A percentile compares a stretch with the other conserved stretches of the same genome.
Evolutionary conservation across 2,888 invertebrate species (phyloP).

Genomic region (Tribolium freemani): DNA sequence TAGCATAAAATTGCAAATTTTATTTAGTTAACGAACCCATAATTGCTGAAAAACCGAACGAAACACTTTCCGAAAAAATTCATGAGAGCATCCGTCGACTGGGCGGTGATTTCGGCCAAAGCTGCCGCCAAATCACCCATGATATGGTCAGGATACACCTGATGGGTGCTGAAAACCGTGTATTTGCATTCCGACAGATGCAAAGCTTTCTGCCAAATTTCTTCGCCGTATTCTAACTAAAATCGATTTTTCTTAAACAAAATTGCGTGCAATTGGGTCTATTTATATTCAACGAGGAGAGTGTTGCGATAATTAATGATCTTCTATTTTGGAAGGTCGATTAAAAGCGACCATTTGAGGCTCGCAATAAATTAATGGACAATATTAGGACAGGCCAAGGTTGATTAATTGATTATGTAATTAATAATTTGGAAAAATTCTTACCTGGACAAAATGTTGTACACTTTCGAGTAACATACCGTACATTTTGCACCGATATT

Average conservation of each 20-base stretch:
- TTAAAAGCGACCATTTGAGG: not conserved
- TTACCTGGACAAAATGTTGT: conserved; percentile 74
- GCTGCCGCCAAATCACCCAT: conserved; percentile 87
- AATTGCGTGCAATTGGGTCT: conserved; percentile 3
- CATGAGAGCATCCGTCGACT: conserved; percentile 84
- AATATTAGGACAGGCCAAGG: not conserved
- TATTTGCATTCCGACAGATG: conserved; percentile 80
- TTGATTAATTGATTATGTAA: not conserved
- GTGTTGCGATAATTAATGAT: conserved; percentile 13
- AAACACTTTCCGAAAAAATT: conserved; percentile 91
- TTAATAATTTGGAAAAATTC: conserved; percentile 49
- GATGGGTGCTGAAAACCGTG: conserved; percentile 85
- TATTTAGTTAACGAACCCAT: no score
- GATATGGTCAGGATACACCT: conserved; percentile 85
- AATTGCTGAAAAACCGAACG: conserved; percentile 89
- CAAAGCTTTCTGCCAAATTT: conserved; percentile 81
- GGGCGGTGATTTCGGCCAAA: conserved; percentile 74
- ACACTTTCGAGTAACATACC: conserved; percentile 77
- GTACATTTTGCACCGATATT: conserved; percentile 69
- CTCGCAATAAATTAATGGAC: not conserved
- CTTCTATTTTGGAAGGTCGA: not conserved
- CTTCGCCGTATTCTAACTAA: conserved; percentile 85
- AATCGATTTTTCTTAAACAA: conserved; percentile 49
- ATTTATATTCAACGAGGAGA: conserved; percentile 32
- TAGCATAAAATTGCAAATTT: no score